A percentile compares a stretch with the other conserved stretches of the same genome.
Conservation (phyloP, 2,888 invertebrate genomes). For the Cantharis nigra region DNA sequence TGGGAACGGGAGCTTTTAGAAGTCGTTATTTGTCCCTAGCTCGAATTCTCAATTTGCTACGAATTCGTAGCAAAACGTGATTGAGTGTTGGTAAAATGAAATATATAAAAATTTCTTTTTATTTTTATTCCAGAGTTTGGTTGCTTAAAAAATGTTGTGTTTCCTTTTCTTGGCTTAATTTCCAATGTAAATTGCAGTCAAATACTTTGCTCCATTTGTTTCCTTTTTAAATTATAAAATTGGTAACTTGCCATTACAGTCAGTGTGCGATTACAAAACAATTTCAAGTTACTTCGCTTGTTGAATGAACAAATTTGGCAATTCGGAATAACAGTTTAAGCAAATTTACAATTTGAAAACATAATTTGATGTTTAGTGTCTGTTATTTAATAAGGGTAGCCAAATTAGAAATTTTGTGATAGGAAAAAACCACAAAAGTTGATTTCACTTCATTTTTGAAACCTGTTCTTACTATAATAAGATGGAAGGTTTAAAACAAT, state of each 20-base stretch:
- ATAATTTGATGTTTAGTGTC: neutral
- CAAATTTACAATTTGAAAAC: neutral
- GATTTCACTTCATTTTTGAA: neutral
- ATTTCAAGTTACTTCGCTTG: neutral
- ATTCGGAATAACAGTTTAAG: neutral
- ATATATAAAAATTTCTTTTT: neutral
- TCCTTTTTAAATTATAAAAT: neutral
- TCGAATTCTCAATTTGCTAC: too few relatives aligned
- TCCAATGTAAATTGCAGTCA: neutral
- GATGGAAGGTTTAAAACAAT: too few relatives aligned
- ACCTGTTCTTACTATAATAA: too few relatives aligned
- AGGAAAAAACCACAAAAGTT: neutral
- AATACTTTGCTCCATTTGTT: neutral
- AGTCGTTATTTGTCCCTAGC: neutral
- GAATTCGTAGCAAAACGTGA: neutral
- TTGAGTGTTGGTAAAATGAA: neutral
- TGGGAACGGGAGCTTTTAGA: neutral
- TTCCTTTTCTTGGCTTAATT: neutral
- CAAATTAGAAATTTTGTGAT: neutral
- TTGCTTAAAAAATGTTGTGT: neutral
- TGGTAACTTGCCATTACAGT: neutral
- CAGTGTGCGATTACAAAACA: neutral
- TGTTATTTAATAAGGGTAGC: neutral
- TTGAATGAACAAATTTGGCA: neutral
- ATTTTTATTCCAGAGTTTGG: neutral